phyloP scores from a whole-genome alignment of 2,888 invertebrate genomes.

The Drepanosiphum platanoidis region DNA sequence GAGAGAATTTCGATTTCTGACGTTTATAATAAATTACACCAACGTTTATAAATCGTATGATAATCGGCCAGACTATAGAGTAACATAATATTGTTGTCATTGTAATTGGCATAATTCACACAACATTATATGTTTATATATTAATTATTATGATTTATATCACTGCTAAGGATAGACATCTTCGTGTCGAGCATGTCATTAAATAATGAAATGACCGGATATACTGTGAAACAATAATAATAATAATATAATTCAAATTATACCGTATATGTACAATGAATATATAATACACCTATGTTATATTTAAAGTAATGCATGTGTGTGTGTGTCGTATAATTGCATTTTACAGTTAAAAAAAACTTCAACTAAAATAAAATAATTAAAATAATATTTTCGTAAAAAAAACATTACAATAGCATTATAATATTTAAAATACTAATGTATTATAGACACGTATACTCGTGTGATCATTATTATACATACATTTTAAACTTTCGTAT shows the following conservation, averaged over 20 bases:
- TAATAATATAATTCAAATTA: not conserved
- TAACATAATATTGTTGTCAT: no score
- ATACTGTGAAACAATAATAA: not conserved
- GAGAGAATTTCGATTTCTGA: not conserved
- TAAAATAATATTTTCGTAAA: no score
- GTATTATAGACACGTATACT: no score
- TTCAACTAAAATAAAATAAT: not conserved
- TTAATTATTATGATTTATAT: slow-evolving; percentile 7
- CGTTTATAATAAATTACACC: not conserved
- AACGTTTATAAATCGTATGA: no score
- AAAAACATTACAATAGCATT: no score
- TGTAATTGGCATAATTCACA: not conserved
- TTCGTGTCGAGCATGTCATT: slow-evolving; percentile 9
- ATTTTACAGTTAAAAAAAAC: not conserved
- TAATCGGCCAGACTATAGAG: no score
- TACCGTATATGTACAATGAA: not conserved
- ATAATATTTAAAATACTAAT: no score
- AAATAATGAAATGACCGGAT: slow-evolving; percentile 11
- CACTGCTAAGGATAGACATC: not conserved
- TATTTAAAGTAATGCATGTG: not conserved
- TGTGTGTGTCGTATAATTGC: not conserved
- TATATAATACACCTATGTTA: not conserved
- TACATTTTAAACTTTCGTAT: no score
- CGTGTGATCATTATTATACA: no score
- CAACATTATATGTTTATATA: not conserved